Conservation (phyloP, 2,113 vertebrate species). For the Microcebus ravelobensis region DNA sequence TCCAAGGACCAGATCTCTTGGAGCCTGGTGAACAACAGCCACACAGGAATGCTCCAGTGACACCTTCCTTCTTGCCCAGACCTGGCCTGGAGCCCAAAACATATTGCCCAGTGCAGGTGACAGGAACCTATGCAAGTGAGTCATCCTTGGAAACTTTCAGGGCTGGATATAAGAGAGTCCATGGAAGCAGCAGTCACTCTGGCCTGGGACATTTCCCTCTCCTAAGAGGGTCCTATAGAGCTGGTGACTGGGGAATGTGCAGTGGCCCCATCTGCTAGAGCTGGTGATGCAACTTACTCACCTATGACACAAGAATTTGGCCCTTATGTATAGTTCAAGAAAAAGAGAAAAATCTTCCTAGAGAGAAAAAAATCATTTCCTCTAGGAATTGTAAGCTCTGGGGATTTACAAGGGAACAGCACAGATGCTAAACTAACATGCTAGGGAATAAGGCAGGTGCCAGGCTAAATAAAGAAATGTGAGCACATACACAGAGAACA, state of each 20-base stretch:
- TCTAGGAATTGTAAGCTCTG: slow-evolving; percentile 74
- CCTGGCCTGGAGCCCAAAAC: not conserved
- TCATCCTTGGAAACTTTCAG: slow-evolving; percentile 27
- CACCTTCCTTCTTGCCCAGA: not conserved
- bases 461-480: slow-evolving; percentile 73
- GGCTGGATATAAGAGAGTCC: slow-evolving; percentile 17
- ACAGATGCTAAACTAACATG: slow-evolving; percentile 74
- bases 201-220: not conserved
- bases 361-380: slow-evolving; percentile 67
- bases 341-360: slow-evolving; percentile 34
- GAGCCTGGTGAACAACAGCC: not conserved
- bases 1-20: not conserved
- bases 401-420: slow-evolving; percentile 78
- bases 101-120: not conserved
- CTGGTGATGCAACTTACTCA: not conserved
- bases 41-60: not conserved
- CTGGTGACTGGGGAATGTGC: not conserved
- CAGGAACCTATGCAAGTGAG: not conserved
- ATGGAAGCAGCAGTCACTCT: not conserved
- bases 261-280: not conserved
- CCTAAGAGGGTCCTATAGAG: not conserved
- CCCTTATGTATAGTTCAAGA: not conserved
- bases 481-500: slow-evolving; percentile 64
- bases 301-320: slow-evolving; percentile 17
- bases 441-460: slow-evolving; percentile 78